Evolutionary conservation across 2,888 invertebrate species (phyloP).

Genomic region (Callinectes sapidus): DNA sequence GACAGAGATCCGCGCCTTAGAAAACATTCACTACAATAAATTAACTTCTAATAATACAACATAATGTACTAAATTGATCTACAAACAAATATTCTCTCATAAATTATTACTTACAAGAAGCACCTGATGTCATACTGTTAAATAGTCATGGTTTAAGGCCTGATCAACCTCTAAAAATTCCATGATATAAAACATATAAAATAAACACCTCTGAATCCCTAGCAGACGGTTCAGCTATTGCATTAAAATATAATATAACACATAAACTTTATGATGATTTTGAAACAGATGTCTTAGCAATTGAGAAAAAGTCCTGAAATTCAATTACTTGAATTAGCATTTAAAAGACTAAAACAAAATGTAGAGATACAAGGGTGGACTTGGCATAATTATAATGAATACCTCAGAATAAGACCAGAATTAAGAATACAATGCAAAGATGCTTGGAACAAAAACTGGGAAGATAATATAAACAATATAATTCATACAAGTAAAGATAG

Average conservation of each 20-base stretch:
- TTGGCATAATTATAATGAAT: neutral
- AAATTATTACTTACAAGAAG: neutral
- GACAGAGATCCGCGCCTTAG: neutral
- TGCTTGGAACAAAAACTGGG: neutral
- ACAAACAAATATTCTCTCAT: neutral
- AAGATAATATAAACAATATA: neutral
- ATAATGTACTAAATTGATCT: neutral
- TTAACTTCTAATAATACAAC: neutral
- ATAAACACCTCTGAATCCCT: neutral
- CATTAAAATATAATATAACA: neutral
- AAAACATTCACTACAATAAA: neutral
- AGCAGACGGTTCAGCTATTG: neutral
- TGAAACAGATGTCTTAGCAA: neutral
- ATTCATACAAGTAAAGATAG: neutral
- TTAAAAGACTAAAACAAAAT: neutral
- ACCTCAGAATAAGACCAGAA: neutral
- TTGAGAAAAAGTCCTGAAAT: neutral
- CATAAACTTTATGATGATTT: neutral
- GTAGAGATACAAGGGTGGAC: neutral
- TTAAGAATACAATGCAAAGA: neutral
- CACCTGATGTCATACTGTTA: neutral
- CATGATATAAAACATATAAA: neutral
- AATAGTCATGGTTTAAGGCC: neutral
- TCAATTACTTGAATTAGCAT: neutral
- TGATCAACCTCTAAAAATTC: neutral